Conservation (phyloP, 1,140 invertebrate genomes). For the Drosophila pectinifera region DNA sequence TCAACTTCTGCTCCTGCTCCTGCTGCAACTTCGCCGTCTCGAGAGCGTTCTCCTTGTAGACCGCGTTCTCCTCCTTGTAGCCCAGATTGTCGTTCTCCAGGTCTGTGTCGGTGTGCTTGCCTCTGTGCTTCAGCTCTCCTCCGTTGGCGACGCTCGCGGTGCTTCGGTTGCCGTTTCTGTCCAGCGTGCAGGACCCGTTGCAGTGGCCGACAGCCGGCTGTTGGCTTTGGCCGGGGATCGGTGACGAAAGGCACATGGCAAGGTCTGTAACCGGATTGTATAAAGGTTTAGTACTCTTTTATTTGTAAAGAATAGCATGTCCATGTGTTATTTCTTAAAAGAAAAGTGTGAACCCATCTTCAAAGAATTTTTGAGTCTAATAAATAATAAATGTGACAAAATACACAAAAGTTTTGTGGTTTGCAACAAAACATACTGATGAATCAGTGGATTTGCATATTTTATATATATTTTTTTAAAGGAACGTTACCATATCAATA, state of each 20-base stretch:
- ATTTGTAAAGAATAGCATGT: neutral
- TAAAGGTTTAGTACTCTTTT: neutral
- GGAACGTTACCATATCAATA: no score
- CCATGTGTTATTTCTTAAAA: neutral
- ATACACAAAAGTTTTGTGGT: neutral
- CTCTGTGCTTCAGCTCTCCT: constrained; percentile 56
- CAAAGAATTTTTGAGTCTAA: neutral
- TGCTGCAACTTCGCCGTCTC: constrained; percentile 11
- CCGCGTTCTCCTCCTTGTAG: constrained; percentile 76
- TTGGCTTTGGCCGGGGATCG: constrained; percentile 43
- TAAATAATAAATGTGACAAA: neutral
- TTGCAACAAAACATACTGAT: no score
- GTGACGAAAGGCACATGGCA: constrained; percentile 79
- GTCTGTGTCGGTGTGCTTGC: constrained; percentile 20
- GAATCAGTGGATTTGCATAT: no score
- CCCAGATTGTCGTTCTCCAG: constrained; percentile 67
- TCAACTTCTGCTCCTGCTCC: constrained; percentile 10
- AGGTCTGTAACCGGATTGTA: neutral
- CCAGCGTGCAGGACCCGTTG: constrained; percentile 43
- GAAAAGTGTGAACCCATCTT: no score
- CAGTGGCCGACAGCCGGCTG: constrained; percentile 27
- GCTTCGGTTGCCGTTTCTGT: constrained; percentile 39
- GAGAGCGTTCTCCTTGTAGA: constrained; percentile 67
- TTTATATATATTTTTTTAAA: no score
- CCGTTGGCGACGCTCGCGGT: neutral